Base-by-base conservation (phyloP, 2,797 vertebrate species). In the Typhlichthys eigenmanni region DNA sequence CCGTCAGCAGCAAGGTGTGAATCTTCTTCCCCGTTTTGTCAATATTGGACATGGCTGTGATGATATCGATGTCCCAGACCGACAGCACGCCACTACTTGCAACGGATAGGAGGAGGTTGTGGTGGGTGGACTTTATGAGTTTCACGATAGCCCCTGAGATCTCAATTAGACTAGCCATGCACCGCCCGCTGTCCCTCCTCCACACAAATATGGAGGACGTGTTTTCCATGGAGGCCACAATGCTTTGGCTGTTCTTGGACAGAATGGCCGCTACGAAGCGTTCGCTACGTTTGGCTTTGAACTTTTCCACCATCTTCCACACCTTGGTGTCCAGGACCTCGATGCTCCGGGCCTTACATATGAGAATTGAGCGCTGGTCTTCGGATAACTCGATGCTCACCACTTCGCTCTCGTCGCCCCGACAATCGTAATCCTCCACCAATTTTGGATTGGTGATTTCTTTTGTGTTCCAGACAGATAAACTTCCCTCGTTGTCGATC, bases 31-130 rank as follows among this genome's bases (percentile, higher is more conserved):
- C 98, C 32, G 97, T 99, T 91, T 99, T 99, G 87, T 99, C 98
- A 54, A 99, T 98, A 77, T 99, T 99, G 63, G 98, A 99, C 96
- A 99, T 98, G 58, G 98, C 98, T n/a, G 96, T 98, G 88, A 99
- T 98, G 62, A 99, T 98, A 69, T 99, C 98, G 81, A 98, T 95
- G 83, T 99, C 98, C 98, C 98, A 99, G 3, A 98, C 91, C n/a
- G 98, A 99, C 78, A 99, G 93, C 66, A 99, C 95, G 58, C 98
- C 98, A 73, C 95, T 98, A 87, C 96, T 96, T 45, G 98, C 97
- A 72, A 99, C 92, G 47, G 98, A 98, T 19, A 99, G 92, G 52
- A 99, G 93, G 89, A 97, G 89, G 75, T 99, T 98, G 81, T 99
- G 97, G 85, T 98, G 96, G 72, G 90, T 94, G 47, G 97, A 98